These are phyloP conservation scores for Hafferia zeledoni DNA, from an alignment of 2,797 vertebrate species.

Conservation along the genomic window DNA sequence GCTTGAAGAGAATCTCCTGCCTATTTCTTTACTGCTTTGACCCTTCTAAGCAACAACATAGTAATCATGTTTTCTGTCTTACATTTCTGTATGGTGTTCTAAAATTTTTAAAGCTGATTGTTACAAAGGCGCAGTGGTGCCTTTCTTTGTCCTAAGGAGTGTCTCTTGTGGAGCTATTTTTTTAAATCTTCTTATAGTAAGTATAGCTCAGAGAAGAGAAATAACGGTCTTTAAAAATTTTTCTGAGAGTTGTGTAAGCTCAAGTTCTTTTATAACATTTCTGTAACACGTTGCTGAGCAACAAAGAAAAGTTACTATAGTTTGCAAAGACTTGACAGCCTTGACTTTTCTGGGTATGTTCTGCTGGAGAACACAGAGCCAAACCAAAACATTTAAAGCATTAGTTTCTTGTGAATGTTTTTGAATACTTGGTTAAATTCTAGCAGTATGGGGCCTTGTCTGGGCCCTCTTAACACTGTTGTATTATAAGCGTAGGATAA, in stretches of 20 bases:
- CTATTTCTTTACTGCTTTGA: background rate
- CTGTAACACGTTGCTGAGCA: background rate
- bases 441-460: background rate
- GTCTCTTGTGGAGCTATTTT: background rate
- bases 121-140: background rate
- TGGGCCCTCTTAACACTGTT: background rate
- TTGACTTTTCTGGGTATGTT: background rate
- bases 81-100: background rate
- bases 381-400: background rate
- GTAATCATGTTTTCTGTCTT: background rate
- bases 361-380: background rate
- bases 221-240: background rate
- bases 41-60: background rate
- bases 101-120: background rate
- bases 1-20: background rate
- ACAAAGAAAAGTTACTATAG: background rate
- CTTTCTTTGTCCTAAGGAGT: background rate
- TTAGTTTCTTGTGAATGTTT: background rate
- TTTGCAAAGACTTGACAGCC: background rate
- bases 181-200: background rate
- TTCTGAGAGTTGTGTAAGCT: background rate
- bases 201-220: background rate
- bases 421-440: background rate
- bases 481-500: background rate
- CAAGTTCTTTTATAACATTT: background rate